Percentiles rank a stretch among this genome's conserved stretches.
Conservation (phyloP, 2,797 vertebrate genomes). For the Eulemur albifrons region DNA sequence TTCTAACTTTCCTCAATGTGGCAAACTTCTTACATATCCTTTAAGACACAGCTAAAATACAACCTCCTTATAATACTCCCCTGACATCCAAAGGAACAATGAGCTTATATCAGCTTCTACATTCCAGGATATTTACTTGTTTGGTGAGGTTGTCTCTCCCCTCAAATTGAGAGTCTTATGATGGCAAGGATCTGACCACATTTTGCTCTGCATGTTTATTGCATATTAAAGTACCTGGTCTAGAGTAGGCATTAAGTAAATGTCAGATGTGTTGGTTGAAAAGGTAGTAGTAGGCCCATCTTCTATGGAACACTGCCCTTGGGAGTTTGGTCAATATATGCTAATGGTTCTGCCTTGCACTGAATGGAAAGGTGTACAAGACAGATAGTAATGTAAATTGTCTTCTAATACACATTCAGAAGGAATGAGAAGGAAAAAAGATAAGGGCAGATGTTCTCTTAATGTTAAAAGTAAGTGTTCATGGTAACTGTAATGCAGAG, state of each 20-base stretch:
- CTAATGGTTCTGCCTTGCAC: not conserved
- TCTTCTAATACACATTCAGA: conserved; percentile 30
- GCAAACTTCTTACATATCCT: not conserved
- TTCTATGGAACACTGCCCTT: not conserved
- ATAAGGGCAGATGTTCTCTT: not conserved
- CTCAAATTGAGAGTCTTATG: not conserved
- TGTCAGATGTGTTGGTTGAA: not conserved
- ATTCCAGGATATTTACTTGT: not conserved
- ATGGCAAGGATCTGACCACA: not conserved
- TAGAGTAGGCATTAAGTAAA: not conserved
- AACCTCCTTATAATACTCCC: not conserved
- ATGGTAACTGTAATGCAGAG: not conserved
- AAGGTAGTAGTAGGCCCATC: not conserved
- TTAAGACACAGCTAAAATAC: not conserved
- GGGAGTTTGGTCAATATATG: not conserved
- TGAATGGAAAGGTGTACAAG: not conserved
- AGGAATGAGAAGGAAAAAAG: conserved; percentile 4
- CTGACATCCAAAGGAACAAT: not conserved
- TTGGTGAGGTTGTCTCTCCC: not conserved
- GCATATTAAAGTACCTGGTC: not conserved
- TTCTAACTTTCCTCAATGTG: not conserved
- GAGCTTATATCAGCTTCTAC: not conserved
- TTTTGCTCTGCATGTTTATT: not conserved
- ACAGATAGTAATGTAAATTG: not conserved
- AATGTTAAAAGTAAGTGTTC: not conserved